Conservation (phyloP, 2,888 invertebrate genomes). For the Hirtodrosophila cameraria region DNA sequence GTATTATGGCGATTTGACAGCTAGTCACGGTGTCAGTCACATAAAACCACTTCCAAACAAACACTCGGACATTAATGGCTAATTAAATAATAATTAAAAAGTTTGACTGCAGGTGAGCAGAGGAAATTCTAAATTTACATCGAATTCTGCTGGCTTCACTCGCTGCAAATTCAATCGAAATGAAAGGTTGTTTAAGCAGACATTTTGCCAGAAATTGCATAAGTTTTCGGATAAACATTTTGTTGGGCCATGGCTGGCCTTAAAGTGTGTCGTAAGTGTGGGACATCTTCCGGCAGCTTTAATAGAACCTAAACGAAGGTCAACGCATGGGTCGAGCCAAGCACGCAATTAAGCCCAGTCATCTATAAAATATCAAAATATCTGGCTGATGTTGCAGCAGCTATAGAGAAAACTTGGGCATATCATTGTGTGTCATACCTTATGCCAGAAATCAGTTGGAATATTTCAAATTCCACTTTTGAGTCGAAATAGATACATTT, state of each 20-base stretch:
- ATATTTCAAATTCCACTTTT: no score
- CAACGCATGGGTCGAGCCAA: conserved; percentile 29
- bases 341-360: conserved; percentile 57
- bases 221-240: conserved; percentile 24
- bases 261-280: conserved; percentile 23
- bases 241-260: conserved; percentile 11
- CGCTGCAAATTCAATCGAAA: neutral
- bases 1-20: neutral
- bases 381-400: conserved; percentile 14
- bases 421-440: no score
- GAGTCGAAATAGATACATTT: no score
- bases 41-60: neutral
- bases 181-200: conserved; percentile 4
- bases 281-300: conserved; percentile 20
- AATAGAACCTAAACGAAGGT: conserved; percentile 35
- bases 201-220: conserved; percentile 17
- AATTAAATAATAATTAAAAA: conserved; percentile 47
- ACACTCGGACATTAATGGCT: neutral
- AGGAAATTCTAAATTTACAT: conserved; percentile 6
- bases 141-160: conserved; percentile 4
- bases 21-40: neutral
- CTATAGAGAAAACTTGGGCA: neutral
- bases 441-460: no score
- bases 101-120: conserved; percentile 20
- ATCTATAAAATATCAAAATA: conserved; percentile 60